Conservation (phyloP, 2,888 invertebrate genomes). For the Andrena trimmerana region DNA sequence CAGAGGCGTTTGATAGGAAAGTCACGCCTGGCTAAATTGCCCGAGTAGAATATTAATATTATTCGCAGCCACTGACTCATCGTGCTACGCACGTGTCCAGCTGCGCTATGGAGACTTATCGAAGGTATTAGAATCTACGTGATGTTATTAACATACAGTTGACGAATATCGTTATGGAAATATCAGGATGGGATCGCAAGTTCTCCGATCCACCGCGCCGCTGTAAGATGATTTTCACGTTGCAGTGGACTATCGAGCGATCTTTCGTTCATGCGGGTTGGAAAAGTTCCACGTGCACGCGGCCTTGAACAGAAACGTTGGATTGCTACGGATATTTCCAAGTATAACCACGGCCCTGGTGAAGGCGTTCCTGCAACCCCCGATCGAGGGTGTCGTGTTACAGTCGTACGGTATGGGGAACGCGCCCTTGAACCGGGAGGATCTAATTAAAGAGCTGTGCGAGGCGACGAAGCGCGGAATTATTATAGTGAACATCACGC, state of each 20-base stretch:
- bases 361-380: constrained; percentile 90
- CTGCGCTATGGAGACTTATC: not conserved
- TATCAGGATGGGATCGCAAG: too few species aligned
- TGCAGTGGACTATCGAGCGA: constrained; percentile 88
- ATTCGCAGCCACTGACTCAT: not conserved
- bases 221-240: constrained; percentile 49
- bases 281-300: constrained; percentile 91
- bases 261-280: constrained; percentile 88
- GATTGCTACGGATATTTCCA: constrained; percentile 95
- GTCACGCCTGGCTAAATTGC: not conserved
- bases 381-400: constrained; percentile 93
- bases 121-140: not conserved
- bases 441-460: constrained; percentile 90
- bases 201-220: not conserved
- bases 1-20: not conserved
- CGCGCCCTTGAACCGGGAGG: constrained; percentile 93
- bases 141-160: not conserved
- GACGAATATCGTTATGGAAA: not conserved
- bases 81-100: not conserved
- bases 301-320: constrained; percentile 93
- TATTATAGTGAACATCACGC: constrained; percentile 96
- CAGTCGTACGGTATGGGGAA: constrained; percentile 98
- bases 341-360: constrained; percentile 94
- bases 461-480: constrained; percentile 91
- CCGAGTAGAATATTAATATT: not conserved